A percentile compares a stretch with the other conserved stretches of the same genome.
Conservation (phyloP, 1,140 invertebrate species). For the Zaprionus tsacasi region DNA sequence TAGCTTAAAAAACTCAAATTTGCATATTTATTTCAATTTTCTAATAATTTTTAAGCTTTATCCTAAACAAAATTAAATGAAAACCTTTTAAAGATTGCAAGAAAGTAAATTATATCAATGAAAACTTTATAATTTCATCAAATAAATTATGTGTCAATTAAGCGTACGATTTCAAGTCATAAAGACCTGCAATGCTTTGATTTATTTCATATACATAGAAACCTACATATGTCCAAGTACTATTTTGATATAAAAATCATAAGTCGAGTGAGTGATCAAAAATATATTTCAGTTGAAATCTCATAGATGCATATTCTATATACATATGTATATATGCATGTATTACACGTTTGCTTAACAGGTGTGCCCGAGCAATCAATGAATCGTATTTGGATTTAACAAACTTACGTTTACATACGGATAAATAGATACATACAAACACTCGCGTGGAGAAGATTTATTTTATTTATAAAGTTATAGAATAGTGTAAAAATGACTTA, state of each 20-base stretch:
- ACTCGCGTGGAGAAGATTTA: background rate
- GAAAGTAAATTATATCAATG: background rate
- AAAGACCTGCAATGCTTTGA: background rate
- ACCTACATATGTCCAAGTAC: background rate
- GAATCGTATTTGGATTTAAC: constrained; percentile 4
- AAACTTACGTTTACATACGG: constrained; percentile 5
- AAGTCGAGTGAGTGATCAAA: background rate
- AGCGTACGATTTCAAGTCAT: background rate
- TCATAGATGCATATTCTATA: background rate
- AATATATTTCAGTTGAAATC: background rate
- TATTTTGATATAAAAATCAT: background rate
- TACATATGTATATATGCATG: background rate
- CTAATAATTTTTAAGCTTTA: background rate
- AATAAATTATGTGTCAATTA: background rate
- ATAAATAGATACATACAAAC: background rate
- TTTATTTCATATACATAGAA: background rate
- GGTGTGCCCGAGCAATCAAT: constrained; percentile 30
- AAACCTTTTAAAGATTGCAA: background rate
- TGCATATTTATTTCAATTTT: background rate
- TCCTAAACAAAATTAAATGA: background rate
- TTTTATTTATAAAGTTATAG: background rate
- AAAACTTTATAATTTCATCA: background rate
- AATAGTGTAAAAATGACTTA: too few species aligned
- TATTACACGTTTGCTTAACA: constrained; percentile 34
- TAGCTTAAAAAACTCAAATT: background rate